Evolutionary conservation across 2,888 invertebrate genomes (phyloP).

Genomic region (Pheosia tremula): DNA sequence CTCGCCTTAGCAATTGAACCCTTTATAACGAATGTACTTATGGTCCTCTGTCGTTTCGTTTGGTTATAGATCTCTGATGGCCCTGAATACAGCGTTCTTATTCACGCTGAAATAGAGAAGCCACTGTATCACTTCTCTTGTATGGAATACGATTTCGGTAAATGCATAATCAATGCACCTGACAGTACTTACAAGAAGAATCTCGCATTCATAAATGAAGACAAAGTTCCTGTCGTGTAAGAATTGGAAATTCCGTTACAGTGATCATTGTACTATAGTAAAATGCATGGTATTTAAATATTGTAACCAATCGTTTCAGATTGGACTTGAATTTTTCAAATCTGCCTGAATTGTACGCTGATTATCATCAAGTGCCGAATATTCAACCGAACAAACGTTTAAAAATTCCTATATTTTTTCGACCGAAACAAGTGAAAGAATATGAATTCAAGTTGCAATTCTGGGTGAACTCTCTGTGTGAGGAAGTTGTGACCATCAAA

Average conservation of each 20-base stretch:
- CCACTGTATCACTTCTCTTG: conserved; percentile 86
- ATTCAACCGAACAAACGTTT: conserved; percentile 71
- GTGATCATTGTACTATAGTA: neutral
- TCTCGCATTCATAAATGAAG: conserved; percentile 65
- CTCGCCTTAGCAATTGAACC: no score
- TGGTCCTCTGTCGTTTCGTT: neutral
- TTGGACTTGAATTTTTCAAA: conserved; percentile 78
- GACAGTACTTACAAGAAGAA: conserved; percentile 74
- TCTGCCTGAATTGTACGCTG: conserved; percentile 78
- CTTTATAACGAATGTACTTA: no score
- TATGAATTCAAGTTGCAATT: conserved; percentile 82
- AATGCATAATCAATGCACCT: conserved; percentile 85
- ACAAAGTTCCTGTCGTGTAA: conserved; percentile 64
- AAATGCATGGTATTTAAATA: neutral
- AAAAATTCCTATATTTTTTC: conserved; percentile 81
- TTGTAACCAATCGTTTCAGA: conserved; percentile 58
- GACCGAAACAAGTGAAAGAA: conserved; percentile 77
- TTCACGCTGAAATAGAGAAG: conserved; percentile 84
- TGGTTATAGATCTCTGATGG: conserved; percentile 86
- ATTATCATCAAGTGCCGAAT: conserved; percentile 62
- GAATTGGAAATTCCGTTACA: conserved; percentile 13
- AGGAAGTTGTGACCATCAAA: conserved; percentile 74
- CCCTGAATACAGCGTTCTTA: conserved; percentile 83
- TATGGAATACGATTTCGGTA: conserved; percentile 86
- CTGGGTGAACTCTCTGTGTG: conserved; percentile 80